Evolutionary conservation across 2,797 vertebrate genomes (phyloP).

Genomic region (Fistularia commersonii): DNA sequence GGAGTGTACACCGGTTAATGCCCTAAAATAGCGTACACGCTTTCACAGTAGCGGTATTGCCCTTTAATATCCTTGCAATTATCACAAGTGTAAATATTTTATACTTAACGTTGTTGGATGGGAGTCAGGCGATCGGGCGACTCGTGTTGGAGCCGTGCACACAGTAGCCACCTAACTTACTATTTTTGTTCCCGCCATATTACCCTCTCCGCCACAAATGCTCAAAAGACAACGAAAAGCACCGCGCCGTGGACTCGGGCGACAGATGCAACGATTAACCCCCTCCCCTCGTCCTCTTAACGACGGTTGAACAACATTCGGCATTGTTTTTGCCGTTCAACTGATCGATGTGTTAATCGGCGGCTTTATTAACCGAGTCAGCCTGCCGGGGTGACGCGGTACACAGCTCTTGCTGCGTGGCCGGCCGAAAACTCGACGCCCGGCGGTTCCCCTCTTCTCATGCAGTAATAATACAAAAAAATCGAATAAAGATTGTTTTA

Average conservation of each 20-base stretch:
- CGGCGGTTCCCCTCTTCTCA: conserved; percentile 41
- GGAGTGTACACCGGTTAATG: conserved; percentile 29
- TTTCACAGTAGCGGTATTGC: conserved; percentile 3
- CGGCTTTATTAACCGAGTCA: conserved; percentile 22
- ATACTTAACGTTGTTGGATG: conserved; percentile 15
- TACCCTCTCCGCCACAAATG: conserved; percentile 35
- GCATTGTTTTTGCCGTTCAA: neutral
- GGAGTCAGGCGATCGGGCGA: conserved; percentile 13
- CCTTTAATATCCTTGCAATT: neutral
- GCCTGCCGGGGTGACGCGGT: conserved; percentile 44
- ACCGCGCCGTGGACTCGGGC: neutral
- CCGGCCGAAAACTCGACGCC: conserved; percentile 52
- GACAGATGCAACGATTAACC: neutral
- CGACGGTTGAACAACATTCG: neutral
- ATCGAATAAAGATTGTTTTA: conserved; percentile 17
- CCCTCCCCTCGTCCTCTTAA: neutral
- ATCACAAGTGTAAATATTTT: conserved; percentile 6
- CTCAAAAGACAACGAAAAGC: conserved; percentile 29
- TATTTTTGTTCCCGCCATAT: conserved; percentile 77
- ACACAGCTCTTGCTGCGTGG: conserved; percentile 60
- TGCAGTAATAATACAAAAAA: conserved; percentile 47
- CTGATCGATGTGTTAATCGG: neutral
- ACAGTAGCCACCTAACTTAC: conserved; percentile 46
- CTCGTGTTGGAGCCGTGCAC: conserved; percentile 10
- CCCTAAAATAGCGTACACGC: conserved; percentile 16